phyloP scores from a whole-genome alignment of 2,888 invertebrate genomes.

The Acrobasis suavella region DNA sequence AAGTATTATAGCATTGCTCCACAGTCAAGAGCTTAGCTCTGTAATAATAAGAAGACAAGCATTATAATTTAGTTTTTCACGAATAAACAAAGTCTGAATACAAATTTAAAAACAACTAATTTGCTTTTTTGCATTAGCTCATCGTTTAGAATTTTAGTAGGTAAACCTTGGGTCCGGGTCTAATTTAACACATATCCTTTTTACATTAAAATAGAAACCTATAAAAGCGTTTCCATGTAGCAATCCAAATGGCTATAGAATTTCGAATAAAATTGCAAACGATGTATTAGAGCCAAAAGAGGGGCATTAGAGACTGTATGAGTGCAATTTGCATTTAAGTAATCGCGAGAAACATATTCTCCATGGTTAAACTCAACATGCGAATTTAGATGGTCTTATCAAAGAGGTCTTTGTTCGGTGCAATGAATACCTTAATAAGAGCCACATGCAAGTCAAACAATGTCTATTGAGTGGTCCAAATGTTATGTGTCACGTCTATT shows the following conservation, averaged over 20 bases:
- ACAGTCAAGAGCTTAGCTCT: no score
- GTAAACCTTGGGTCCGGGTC: no score
- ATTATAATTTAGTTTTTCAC: no score
- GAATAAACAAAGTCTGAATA: no score
- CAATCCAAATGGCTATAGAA: slow-evolving; percentile 49
- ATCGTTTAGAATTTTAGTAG: no score
- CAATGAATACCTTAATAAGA: slow-evolving; percentile 24
- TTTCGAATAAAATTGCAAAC: slow-evolving; percentile 67
- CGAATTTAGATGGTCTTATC: slow-evolving; percentile 52
- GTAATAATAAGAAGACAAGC: no score
- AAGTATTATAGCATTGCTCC: no score
- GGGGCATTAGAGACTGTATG: slow-evolving; percentile 49
- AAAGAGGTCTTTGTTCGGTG: slow-evolving; percentile 20
- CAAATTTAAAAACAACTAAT: no score
- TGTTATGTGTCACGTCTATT: slow-evolving; percentile 20
- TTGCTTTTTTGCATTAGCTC: no score
- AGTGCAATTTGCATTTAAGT: slow-evolving; percentile 64
- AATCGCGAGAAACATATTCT: slow-evolving; percentile 27
- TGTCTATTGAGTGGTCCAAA: slow-evolving; percentile 23
- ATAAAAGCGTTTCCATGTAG: slow-evolving; percentile 66
- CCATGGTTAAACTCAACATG: slow-evolving; percentile 55
- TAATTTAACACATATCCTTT: slow-evolving; percentile 35
- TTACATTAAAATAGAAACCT: slow-evolving; percentile 53
- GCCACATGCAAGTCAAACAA: slow-evolving; percentile 23
- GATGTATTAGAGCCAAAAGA: slow-evolving; percentile 51